These are phyloP conservation scores for Neogobius melanostomus DNA, from an alignment of 2,113 vertebrate genomes.

Conservation along the genomic window DNA sequence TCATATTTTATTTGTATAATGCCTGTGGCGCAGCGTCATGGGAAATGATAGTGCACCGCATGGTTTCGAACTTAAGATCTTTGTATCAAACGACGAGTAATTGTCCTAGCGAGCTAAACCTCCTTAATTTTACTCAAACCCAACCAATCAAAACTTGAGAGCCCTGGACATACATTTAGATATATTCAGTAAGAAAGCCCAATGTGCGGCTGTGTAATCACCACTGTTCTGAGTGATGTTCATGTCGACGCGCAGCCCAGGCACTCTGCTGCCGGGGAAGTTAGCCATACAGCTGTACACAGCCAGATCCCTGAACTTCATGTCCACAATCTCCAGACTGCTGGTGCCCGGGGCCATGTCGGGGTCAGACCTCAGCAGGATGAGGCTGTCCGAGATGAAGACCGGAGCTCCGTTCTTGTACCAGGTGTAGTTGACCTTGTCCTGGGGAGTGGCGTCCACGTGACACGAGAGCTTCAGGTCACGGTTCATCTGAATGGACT, in stretches of 20 bases:
- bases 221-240: conserved; percentile 98
- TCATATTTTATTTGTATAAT: too few species aligned
- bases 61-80: too few species aligned
- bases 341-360: conserved; percentile 91
- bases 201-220: conserved; percentile 59
- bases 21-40: too few species aligned
- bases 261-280: conserved; percentile 87
- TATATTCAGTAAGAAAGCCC: neutral
- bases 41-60: too few species aligned
- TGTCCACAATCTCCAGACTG: conserved; percentile 95
- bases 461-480: conserved; percentile 98
- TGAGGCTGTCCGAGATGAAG: conserved; percentile 84
- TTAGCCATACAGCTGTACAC: conserved; percentile 92
- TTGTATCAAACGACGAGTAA: too few species aligned
- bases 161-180: too few species aligned
- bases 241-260: conserved; percentile 90
- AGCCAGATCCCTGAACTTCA: conserved; percentile 94
- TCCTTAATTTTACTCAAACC: too few species aligned
- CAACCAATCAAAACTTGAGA: too few species aligned
- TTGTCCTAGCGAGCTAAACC: too few species aligned
- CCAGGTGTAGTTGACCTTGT: conserved; percentile 97
- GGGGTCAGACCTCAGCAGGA: conserved; percentile 90
- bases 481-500: conserved; percentile 94
- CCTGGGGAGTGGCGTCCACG: conserved; percentile 95
- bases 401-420: conserved; percentile 90